A percentile compares a stretch with the other conserved stretches of the same genome.
Conservation (phyloP, 2,888 invertebrate genomes). For the Bembecia ichneumoniformis region DNA sequence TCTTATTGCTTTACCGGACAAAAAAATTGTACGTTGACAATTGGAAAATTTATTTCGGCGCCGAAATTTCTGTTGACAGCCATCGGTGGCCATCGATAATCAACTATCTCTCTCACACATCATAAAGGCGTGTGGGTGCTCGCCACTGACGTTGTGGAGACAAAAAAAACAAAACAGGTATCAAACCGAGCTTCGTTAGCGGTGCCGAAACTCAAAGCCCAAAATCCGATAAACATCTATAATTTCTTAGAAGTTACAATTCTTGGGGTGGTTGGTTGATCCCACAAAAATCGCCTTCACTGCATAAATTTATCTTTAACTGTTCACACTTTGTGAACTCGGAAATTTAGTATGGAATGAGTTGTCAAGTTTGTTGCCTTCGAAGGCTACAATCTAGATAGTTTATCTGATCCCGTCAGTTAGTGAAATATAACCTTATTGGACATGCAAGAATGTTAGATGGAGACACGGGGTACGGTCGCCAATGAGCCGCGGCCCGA, state of each 20-base stretch:
- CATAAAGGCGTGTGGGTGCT: slow-evolving; percentile 39
- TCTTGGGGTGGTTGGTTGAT: slow-evolving; percentile 25
- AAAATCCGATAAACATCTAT: slow-evolving; percentile 56
- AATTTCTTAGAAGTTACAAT: slow-evolving; percentile 57
- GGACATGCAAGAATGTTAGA: slow-evolving; percentile 51
- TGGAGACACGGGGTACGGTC: slow-evolving; percentile 36
- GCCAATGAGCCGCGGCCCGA: slow-evolving; percentile 50
- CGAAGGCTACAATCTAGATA: slow-evolving; percentile 37
- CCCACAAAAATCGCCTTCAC: slow-evolving; percentile 44
- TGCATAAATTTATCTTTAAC: slow-evolving; percentile 52
- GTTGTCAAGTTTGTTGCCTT: slow-evolving; percentile 47
- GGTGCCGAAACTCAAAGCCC: slow-evolving; percentile 54
- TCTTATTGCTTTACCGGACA: neutral
- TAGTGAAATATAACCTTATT: slow-evolving; percentile 47
- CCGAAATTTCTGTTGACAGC: slow-evolving; percentile 46
- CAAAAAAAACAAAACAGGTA: slow-evolving; percentile 56
- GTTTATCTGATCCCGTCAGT: slow-evolving; percentile 33
- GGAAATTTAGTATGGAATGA: slow-evolving; percentile 41
- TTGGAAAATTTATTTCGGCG: slow-evolving; percentile 23
- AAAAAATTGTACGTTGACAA: slow-evolving; percentile 1
- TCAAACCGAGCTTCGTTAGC: slow-evolving; percentile 56
- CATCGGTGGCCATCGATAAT: slow-evolving; percentile 62
- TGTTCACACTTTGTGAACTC: slow-evolving; percentile 56
- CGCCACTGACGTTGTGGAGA: slow-evolving; percentile 28
- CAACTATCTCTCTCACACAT: slow-evolving; percentile 44